These are phyloP conservation scores for Resseliella maxima DNA, from an alignment of 2,888 invertebrate genomes.

Conservation along the genomic window DNA sequence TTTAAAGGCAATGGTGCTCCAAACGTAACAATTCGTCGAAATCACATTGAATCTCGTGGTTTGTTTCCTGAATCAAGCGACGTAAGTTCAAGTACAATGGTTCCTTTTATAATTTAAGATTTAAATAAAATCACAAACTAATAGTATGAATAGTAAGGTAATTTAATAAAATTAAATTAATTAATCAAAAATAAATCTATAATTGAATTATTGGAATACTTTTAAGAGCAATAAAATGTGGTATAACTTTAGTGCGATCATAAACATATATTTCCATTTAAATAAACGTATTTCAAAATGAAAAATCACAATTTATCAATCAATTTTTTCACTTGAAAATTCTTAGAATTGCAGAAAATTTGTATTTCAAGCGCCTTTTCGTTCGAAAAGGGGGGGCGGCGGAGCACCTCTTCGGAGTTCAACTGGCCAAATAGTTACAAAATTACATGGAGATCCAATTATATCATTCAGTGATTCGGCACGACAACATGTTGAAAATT, in stretches of 20 bases:
- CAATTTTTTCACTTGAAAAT: slow-evolving; percentile 2
- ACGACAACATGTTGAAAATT: slow-evolving; percentile 76
- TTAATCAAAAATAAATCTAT: no score
- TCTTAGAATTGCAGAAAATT: slow-evolving; percentile 57
- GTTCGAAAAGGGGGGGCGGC: slow-evolving; percentile 57
- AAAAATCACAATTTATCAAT: no score
- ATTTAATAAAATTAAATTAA: no score
- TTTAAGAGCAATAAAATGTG: no score
- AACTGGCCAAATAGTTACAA: slow-evolving; percentile 64
- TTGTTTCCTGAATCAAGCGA: slow-evolving; percentile 73
- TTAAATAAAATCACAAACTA: not conserved
- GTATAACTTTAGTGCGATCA: no score
- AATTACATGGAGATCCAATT: slow-evolving; percentile 72
- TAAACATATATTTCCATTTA: no score
- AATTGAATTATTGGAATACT: no score
- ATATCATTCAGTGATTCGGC: slow-evolving; percentile 73
- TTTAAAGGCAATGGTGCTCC: slow-evolving; percentile 73
- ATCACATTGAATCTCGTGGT: slow-evolving; percentile 76
- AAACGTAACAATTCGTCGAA: slow-evolving; percentile 74
- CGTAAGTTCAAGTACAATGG: slow-evolving; percentile 63
- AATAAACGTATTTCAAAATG: no score
- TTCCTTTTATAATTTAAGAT: not conserved
- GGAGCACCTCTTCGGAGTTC: slow-evolving; percentile 61
- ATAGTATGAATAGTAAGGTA: no score
- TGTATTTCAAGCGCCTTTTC: slow-evolving; percentile 14